Evolutionary conservation across 2,888 invertebrate species (phyloP).

Genomic region (Dione vanillae): DNA sequence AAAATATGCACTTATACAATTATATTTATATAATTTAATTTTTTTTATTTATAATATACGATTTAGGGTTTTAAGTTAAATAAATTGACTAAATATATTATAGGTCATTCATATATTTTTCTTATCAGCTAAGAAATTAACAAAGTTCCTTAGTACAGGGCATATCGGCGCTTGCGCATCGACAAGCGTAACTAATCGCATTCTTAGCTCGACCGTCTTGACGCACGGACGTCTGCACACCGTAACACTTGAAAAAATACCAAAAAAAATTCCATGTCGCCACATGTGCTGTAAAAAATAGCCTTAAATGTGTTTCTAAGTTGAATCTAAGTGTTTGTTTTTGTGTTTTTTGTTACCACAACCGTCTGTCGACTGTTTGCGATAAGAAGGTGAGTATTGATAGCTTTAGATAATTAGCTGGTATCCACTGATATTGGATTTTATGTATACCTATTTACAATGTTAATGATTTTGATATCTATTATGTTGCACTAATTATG

Average conservation of each 20-base stretch:
- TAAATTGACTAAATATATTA: conserved; percentile 9
- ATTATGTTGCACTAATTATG: neutral
- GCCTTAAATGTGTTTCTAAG: conserved; percentile 40
- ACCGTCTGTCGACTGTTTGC: conserved; percentile 68
- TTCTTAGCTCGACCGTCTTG: conserved; percentile 62
- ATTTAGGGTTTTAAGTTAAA: neutral
- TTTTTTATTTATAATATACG: too few relatives aligned
- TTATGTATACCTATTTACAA: conserved; percentile 36
- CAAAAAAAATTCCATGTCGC: conserved; percentile 15
- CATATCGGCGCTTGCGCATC: conserved; percentile 64
- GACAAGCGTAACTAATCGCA: conserved; percentile 62
- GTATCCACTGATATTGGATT: conserved; percentile 53
- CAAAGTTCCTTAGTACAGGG: conserved; percentile 48
- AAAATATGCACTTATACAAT: too few relatives aligned
- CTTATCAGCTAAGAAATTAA: conserved; percentile 48
- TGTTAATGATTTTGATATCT: conserved; percentile 11
- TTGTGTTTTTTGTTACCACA: conserved; percentile 69
- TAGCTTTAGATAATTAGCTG: conserved; percentile 80
- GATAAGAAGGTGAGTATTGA: conserved; percentile 81
- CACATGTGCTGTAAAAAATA: conserved; percentile 38
- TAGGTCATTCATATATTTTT: conserved; percentile 36
- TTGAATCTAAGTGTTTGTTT: conserved; percentile 62
- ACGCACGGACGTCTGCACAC: conserved; percentile 57
- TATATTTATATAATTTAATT: too few relatives aligned
- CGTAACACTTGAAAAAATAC: conserved; percentile 8